Conservation (phyloP, 2,797 vertebrate species). For the Decapterus maruadsi region DNA sequence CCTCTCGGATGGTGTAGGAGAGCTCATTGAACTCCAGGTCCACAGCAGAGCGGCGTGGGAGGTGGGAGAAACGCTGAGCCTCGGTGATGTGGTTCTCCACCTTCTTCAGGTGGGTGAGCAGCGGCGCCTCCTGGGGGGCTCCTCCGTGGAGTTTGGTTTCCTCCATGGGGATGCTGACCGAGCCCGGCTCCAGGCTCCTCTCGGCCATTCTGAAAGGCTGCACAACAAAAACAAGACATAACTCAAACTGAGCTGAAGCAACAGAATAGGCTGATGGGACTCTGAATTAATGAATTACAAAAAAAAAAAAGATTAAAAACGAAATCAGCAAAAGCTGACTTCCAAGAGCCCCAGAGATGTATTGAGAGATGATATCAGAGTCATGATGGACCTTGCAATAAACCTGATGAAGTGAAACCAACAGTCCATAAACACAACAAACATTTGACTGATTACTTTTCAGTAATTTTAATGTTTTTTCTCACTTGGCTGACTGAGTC, state of each 20-base stretch:
- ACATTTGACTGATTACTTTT: neutral
- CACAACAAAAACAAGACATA: conserved; percentile 1
- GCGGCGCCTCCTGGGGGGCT: conserved; percentile 87
- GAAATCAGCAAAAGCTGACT: no score
- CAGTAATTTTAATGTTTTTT: conserved; percentile 22
- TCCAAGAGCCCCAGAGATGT: neutral
- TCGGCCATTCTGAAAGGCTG: conserved; percentile 92
- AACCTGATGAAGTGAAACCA: neutral
- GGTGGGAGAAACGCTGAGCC: conserved; percentile 96
- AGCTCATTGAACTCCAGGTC: conserved; percentile 96
- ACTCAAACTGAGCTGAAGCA: neutral
- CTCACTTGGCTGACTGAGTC: neutral
- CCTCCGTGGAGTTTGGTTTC: conserved; percentile 88
- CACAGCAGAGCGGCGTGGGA: conserved; percentile 95
- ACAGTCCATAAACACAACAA: neutral
- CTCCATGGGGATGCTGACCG: conserved; percentile 92
- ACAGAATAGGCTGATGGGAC: no score
- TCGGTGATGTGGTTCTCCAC: conserved; percentile 99
- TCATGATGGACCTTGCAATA: neutral
- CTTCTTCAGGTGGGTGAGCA: conserved; percentile 97
- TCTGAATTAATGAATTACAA: no score
- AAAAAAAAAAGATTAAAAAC: no score
- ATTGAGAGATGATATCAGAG: neutral
- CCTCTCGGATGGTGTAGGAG: conserved; percentile 96
- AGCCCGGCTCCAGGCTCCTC: conserved; percentile 86